These are phyloP conservation scores for Neomicropteryx cornuta DNA, from an alignment of 1,140 invertebrate genomes.

Conservation along the genomic window DNA sequence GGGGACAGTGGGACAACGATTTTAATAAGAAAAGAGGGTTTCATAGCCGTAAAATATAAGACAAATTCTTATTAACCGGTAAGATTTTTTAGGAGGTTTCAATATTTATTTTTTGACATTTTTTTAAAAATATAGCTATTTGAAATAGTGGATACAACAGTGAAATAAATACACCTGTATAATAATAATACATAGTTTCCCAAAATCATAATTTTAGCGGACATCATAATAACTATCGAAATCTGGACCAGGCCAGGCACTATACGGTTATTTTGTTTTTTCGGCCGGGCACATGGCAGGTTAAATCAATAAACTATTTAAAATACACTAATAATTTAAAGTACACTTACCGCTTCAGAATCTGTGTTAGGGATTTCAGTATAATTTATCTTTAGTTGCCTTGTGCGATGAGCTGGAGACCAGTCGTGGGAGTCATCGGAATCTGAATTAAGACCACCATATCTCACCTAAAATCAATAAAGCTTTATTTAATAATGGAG, in stretches of 20 bases:
- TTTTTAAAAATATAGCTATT: no score
- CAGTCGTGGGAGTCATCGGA: conserved; percentile 25
- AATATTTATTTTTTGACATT: no score
- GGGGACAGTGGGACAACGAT: no score
- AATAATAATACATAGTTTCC: background rate
- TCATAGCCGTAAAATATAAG: no score
- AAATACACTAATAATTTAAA: background rate
- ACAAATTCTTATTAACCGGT: no score
- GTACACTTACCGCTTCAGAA: conserved; percentile 48
- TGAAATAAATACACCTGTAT: background rate
- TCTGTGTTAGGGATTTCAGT: conserved; percentile 56
- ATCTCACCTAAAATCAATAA: conserved; percentile 21
- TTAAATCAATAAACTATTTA: conserved; percentile 2
- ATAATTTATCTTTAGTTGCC: conserved; percentile 57
- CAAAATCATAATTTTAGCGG: background rate
- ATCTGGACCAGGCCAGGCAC: no score
- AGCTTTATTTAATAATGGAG: background rate
- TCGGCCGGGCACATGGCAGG: no score
- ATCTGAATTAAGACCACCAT: conserved; percentile 31
- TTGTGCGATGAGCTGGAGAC: conserved; percentile 40
- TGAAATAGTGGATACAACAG: no score
- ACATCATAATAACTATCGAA: background rate
- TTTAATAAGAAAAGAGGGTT: no score
- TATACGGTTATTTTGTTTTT: no score
- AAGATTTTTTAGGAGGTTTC: no score